A percentile compares a stretch with the other conserved stretches of the same genome.
Conservation (phyloP, 2,113 vertebrate species). For the Seriola dumerili region DNA sequence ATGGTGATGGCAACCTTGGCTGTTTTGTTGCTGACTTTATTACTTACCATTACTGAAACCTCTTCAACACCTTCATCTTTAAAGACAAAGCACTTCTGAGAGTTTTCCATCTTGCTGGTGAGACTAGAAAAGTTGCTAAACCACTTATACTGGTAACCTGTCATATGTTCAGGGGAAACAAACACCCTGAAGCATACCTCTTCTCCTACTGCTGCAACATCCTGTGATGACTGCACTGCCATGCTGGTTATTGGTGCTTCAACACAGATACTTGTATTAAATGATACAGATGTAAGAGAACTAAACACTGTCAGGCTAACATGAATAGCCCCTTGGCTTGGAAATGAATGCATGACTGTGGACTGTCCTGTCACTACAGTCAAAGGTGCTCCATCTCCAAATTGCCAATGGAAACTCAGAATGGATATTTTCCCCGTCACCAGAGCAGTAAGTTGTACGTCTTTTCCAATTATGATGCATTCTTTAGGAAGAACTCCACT, state of each 20-base stretch:
- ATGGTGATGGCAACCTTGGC: conserved; percentile 64
- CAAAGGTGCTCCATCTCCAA: conserved; percentile 77
- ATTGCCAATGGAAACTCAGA: conserved; percentile 82
- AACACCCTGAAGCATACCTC: conserved; percentile 74
- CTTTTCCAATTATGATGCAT: conserved; percentile 68
- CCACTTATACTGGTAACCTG: conserved; percentile 78
- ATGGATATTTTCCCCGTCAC: conserved; percentile 69
- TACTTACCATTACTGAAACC: conserved; percentile 75
- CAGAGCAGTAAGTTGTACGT: conserved; percentile 60
- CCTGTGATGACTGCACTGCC: conserved; percentile 50
- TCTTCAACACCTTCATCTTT: conserved; percentile 74
- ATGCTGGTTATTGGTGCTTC: conserved; percentile 72
- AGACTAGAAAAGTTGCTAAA: conserved; percentile 42
- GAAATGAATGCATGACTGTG: conserved; percentile 73
- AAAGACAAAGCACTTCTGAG: conserved; percentile 80
- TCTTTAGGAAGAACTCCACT: conserved; percentile 69
- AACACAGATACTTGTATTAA: conserved; percentile 72
- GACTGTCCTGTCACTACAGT: conserved; percentile 64
- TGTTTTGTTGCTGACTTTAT: conserved; percentile 78
- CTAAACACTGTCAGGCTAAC: conserved; percentile 76
- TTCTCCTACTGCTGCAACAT: conserved; percentile 66
- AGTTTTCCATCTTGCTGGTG: conserved; percentile 30
- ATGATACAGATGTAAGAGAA: conserved; percentile 37
- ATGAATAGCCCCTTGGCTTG: conserved; percentile 68
- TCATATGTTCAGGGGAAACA: conserved; percentile 61